A percentile compares a stretch with the other conserved stretches of the same genome.
Evolutionary conservation across 1,140 invertebrate species (phyloP).

Genomic region (Drosophila nebulosa): DNA sequence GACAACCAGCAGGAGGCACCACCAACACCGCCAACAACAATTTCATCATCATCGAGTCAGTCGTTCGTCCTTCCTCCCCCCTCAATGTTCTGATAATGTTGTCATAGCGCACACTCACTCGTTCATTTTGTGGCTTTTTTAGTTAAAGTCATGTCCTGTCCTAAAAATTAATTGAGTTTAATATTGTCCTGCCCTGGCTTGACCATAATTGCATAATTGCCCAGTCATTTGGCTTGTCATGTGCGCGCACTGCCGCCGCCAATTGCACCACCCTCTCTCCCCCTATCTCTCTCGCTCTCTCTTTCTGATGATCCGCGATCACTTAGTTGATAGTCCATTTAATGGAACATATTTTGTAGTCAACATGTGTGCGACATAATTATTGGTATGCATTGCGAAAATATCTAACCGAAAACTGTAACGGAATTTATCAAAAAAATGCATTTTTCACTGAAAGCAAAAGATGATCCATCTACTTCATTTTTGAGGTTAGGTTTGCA

Average conservation of each 20-base stretch:
- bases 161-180: slow-evolving; percentile 60
- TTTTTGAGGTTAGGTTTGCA: slow-evolving; percentile 17
- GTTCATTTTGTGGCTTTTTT: slow-evolving; percentile 14
- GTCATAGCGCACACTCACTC: slow-evolving; percentile 39
- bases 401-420: slow-evolving; percentile 38
- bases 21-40: slow-evolving; percentile 10
- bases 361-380: slow-evolving; percentile 68
- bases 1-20: not conserved
- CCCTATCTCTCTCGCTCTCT: no score
- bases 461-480: not conserved
- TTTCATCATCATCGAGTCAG: not conserved
- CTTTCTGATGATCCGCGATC: slow-evolving; percentile 33
- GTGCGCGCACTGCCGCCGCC: no score
- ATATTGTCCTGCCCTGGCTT: slow-evolving; percentile 46
- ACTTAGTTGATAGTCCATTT: slow-evolving; percentile 72
- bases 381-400: slow-evolving; percentile 59
- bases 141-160: slow-evolving; percentile 32
- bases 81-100: slow-evolving; percentile 55
- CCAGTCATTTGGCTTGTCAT: slow-evolving; percentile 65
- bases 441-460: not conserved
- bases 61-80: not conserved
- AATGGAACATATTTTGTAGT: slow-evolving; percentile 67
- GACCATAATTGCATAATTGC: slow-evolving; percentile 73
- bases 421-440: slow-evolving; percentile 55
- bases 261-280: not conserved